Percentiles rank a stretch among this genome's conserved stretches.
phyloP scores from a whole-genome alignment of 2,888 invertebrate species.

The Nemotelus pantherinus region DNA sequence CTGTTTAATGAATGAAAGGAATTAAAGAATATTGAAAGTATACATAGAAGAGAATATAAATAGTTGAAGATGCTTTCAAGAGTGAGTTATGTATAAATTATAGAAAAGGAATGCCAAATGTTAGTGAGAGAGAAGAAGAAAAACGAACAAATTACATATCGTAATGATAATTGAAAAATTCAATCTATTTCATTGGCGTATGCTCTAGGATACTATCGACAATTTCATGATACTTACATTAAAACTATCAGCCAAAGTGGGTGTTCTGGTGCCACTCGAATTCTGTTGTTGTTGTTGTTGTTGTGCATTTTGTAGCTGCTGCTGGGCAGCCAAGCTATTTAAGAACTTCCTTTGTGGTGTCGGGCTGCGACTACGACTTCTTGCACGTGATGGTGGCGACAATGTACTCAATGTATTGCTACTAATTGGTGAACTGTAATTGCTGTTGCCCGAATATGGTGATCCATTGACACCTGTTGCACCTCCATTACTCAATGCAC shows the following conservation, averaged over 20 bases:
- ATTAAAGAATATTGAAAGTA: too few relatives aligned
- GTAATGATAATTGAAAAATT: too few relatives aligned
- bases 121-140: too few relatives aligned
- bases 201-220: not conserved
- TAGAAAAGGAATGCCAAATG: too few relatives aligned
- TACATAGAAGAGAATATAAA: too few relatives aligned
- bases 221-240: slow-evolving; percentile 37
- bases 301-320: not conserved
- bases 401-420: slow-evolving; percentile 48
- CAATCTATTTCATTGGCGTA: too few relatives aligned
- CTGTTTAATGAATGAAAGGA: slow-evolving; percentile 2
- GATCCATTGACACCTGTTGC: slow-evolving; percentile 38
- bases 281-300: slow-evolving; percentile 2
- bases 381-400: slow-evolving; percentile 53
- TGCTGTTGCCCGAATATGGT: slow-evolving; percentile 51
- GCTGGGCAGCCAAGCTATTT: slow-evolving; percentile 50
- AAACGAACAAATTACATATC: too few relatives aligned
- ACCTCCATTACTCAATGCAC: slow-evolving; percentile 50
- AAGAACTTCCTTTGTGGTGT: slow-evolving; percentile 67
- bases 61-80: too few relatives aligned
- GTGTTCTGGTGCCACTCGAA: not conserved
- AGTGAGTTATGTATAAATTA: too few relatives aligned
- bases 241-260: slow-evolving; percentile 18
- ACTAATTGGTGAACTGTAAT: slow-evolving; percentile 54
- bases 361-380: slow-evolving; percentile 67